Evolutionary conservation across 2,888 invertebrate species (phyloP), one percentile per base, ranked within the genome.

Genomic region (Cryptops parisi): DNA sequence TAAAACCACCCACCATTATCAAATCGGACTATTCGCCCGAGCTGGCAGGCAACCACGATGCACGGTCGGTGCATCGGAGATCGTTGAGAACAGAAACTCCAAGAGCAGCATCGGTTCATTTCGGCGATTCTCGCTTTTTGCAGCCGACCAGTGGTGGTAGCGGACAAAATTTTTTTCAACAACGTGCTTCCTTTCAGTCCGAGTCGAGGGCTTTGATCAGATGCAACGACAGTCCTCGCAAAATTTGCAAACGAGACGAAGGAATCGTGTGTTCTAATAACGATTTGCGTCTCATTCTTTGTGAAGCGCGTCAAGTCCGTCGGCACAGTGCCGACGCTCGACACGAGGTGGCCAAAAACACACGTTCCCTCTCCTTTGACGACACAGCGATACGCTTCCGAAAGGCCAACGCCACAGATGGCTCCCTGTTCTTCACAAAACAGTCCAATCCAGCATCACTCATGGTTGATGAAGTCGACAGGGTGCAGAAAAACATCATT

Each of bases 201-300:
- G 49, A 49, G 5, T 39, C 49, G 19, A 12, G 38, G 6, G 38
- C 4, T 38, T 41, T 41, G 19, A 21, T 5, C n/a, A 22, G 19
- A 4, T 27, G 26, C 21, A 15, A 24, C 5, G 27, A 23, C 2
- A 21, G 19, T 2, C 38, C 39, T 9, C 22, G 25, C 3, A 26
- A 33, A 3, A 12, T 49, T 1, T 12, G 22, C 6, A 15, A 49
- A 4, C 49, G 25, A 15, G 56, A 56, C 23, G 22, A 33, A 1
- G 57, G 57, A 2, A 49, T 57, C 25, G 55, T 57, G n/a, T 57
- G 57, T 24, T 57, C 57, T 2, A 56, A 57, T 26, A 52, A 55
- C 23, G 57, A 57, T 45, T 26, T 57, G 6, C 41, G 47, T 3
- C 50, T 44, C 17, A 57, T 57, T 33, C 44, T 57, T 12, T 48